A percentile compares a stretch with the other conserved stretches of the same genome.
These are phyloP conservation scores for Sphyrna mokarran DNA, from an alignment of 2,113 vertebrate species.

Conservation along the genomic window DNA sequence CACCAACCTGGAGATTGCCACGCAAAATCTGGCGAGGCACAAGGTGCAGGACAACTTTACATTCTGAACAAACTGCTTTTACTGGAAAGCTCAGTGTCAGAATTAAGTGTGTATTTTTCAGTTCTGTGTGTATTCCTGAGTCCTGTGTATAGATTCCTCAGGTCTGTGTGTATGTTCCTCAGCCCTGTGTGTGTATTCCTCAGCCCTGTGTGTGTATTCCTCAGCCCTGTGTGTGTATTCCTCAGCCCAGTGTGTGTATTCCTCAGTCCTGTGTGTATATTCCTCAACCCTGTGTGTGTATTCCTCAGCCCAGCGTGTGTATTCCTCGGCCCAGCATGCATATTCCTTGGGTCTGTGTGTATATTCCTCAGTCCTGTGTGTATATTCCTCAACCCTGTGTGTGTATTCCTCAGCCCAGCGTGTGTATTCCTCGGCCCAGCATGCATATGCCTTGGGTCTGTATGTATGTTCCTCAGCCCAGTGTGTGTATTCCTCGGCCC, in stretches of 20 bases:
- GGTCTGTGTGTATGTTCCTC: neutral
- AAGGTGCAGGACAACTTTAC: constrained; percentile 63
- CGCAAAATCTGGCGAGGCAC: constrained; percentile 86
- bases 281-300: neutral
- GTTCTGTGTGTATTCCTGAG: neutral
- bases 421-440: neutral
- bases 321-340: neutral
- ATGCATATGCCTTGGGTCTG: no score
- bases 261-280: neutral
- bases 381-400: no score
- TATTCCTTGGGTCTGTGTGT: neutral
- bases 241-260: neutral
- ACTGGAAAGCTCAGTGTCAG: neutral
- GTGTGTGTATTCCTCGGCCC: neutral
- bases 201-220: neutral
- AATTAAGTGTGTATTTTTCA: neutral
- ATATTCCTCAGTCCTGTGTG: neutral
- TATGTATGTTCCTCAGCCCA: neutral
- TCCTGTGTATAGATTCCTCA: neutral
- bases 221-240: neutral
- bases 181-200: neutral
- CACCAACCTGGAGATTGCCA: constrained; percentile 74
- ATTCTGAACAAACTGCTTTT: neutral
- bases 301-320: neutral
- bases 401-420: neutral